Evolutionary conservation across 1,140 invertebrate species (phyloP).

Genomic region (Drosophila nikananu): DNA sequence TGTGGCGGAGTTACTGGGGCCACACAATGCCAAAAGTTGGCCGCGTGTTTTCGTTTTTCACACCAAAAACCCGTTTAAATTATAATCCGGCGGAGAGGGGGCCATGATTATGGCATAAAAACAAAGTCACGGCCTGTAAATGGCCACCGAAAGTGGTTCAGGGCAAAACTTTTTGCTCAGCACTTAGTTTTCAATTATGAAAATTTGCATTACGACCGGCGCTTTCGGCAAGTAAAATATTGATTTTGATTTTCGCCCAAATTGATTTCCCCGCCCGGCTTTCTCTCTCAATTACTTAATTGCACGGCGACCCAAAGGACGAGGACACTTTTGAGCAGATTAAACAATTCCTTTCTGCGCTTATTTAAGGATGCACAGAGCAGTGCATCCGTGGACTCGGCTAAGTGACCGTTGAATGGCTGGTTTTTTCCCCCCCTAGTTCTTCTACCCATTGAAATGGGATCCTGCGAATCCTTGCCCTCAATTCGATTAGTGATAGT

Average conservation of each 20-base stretch:
- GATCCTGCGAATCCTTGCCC: slow-evolving; percentile 9
- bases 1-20: slow-evolving; percentile 58
- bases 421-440: not conserved
- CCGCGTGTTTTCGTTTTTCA: slow-evolving; percentile 77
- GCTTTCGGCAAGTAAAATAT: slow-evolving; percentile 72
- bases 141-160: slow-evolving; percentile 61
- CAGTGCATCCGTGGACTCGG: slow-evolving; percentile 9
- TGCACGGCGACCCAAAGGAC: slow-evolving; percentile 35
- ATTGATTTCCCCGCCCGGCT: slow-evolving; percentile 27
- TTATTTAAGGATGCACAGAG: slow-evolving; percentile 47
- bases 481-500: slow-evolving; percentile 50
- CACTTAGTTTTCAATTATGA: slow-evolving; percentile 83
- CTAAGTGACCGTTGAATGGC: slow-evolving; percentile 43
- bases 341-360: slow-evolving; percentile 72
- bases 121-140: slow-evolving; percentile 27
- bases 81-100: slow-evolving; percentile 44
- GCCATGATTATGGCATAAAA: slow-evolving; percentile 38
- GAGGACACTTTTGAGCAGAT: slow-evolving; percentile 57
- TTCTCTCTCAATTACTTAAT: slow-evolving; percentile 76
- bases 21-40: slow-evolving; percentile 67
- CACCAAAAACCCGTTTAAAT: slow-evolving; percentile 62
- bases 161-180: slow-evolving; percentile 66
- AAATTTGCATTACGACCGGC: slow-evolving; percentile 69
- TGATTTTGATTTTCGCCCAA: slow-evolving; percentile 70
- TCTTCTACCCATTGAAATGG: not conserved